phyloP scores from a whole-genome alignment of 2,113 vertebrate species.

The Heterotis niloticus region DNA sequence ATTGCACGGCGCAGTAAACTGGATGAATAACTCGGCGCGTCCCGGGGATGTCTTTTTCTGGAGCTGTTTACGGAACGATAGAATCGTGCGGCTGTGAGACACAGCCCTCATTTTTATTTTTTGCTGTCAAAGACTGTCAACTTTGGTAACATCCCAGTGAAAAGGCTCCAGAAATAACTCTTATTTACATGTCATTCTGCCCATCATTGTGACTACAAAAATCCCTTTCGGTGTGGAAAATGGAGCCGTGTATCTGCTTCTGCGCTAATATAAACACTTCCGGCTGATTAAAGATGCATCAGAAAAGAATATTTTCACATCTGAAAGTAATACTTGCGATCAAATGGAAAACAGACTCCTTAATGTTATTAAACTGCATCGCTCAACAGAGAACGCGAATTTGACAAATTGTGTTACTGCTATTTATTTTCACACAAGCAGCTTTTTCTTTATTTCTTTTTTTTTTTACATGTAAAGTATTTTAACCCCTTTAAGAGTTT shows the following conservation, averaged over 20 bases:
- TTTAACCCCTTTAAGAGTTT: neutral
- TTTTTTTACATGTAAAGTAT: too few relatives aligned
- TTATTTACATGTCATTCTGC: neutral
- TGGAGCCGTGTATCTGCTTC: neutral
- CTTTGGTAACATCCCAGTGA: neutral
- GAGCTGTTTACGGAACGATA: too few relatives aligned
- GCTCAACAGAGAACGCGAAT: slow-evolving; percentile 32
- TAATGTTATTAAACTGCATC: slow-evolving; percentile 32
- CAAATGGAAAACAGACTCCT: slow-evolving; percentile 32
- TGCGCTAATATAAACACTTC: neutral
- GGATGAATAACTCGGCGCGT: too few relatives aligned
- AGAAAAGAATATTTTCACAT: neutral
- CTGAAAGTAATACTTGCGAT: neutral
- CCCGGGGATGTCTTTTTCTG: too few relatives aligned
- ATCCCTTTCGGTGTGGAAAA: neutral
- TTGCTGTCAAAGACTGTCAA: neutral
- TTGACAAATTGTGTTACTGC: slow-evolving; percentile 42
- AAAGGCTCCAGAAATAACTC: neutral
- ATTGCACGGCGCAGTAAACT: too few relatives aligned
- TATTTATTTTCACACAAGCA: slow-evolving; percentile 39
- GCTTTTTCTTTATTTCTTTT: too few relatives aligned
- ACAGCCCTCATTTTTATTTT: neutral
- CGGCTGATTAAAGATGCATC: neutral
- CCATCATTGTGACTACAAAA: neutral
- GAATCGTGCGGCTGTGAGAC: too few relatives aligned